Base-by-base conservation (phyloP, 2,888 invertebrate species). In the Nymphalis c-album region DNA sequence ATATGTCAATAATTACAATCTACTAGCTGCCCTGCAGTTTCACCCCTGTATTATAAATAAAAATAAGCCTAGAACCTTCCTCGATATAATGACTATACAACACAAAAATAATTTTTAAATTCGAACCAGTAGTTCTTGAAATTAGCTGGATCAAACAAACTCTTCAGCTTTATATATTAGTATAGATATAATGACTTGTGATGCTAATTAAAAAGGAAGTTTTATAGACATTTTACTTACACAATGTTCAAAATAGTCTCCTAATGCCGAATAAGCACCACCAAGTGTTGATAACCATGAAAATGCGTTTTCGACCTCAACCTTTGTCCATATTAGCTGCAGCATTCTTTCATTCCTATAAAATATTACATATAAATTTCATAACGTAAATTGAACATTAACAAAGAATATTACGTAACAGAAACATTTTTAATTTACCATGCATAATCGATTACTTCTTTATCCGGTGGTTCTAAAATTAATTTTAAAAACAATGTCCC, bases 211-310 rank as follows among this genome's bases (percentile, higher is more conserved):
- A 3, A 16, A 45, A 45, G 10, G 45, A 45, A 45, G 8, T 45
- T 6, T 31, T 31, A 31, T 31, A 31, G 26, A 31, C 26, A 31
- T 31, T 6, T 31, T 31, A 90, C 95, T 93, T 93, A 96, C 97
- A 91, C 96, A 97, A 78, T 94, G 90, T 63, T 93, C 90, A 85
- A 96, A 96, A 79, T 96, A 95, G 82, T 99, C 98, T 2, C 99
- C 99, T 64, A 99, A 92, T 1, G 98, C 97, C 2, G 99, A 99
- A 86, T 97, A 99, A 1, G 98, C 99, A 59, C 99, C 99, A 3
- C 99, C 99, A 18, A 99, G 93, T 0, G 99, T 99, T 22, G 98
- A 99, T 31, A 99, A 88, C 98, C 98, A 98, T 20, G 98, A 98
- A 93, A 98, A 95, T 40, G 97, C 94, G 87, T 96, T 94, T 76